Base-by-base conservation (phyloP, 2,888 invertebrate genomes). In the Andrena hattorfiana region DNA sequence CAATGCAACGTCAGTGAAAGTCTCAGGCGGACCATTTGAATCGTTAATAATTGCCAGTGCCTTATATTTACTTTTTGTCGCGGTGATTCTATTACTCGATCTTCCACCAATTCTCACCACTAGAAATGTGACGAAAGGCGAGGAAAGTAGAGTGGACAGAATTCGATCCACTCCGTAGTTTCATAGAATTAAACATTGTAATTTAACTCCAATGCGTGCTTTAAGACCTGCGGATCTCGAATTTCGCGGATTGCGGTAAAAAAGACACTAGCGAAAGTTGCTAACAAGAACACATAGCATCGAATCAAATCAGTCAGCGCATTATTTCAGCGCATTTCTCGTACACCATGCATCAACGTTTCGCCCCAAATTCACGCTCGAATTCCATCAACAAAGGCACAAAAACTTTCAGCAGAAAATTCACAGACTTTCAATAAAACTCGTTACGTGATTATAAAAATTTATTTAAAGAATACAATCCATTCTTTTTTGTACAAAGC, bases 101-200 rank as follows among this genome's bases (percentile, higher is more conserved):
- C 42, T 16, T 16, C 16, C 5, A 1, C 5, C 4, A 16, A 16
- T 4, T 42, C 42, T 42, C 4, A 4, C 4, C 42, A 16, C 16
- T 16, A 42, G 42, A 42, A 42, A 42, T 42, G 16, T 16, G 16
- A 77, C 6, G 54, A 67, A 54, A 54, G 54, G 62, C 54, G 66
- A 62, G 26, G 16, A 54, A 62, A 56, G 32, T 67, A 68, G 60
- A 72, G 56, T 72, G 63, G 63, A 49, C 68, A 78, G 72, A 81
- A 78, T 78, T 72, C 68, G 68, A 81, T 72, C 56, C 67, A 78
- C 78, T 81, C 72, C 23, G 35, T 64, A 78, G 78, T 78, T 81
- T 78, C 67, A 54, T 78, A 68, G 78, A 81, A 78, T 81, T 78
- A 72, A 78, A 81, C 81, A 78, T 81, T 20, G 81, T 81, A 81